Conservation (phyloP, 2,797 vertebrate species). For the Schizothorax lantsangensis region DNA sequence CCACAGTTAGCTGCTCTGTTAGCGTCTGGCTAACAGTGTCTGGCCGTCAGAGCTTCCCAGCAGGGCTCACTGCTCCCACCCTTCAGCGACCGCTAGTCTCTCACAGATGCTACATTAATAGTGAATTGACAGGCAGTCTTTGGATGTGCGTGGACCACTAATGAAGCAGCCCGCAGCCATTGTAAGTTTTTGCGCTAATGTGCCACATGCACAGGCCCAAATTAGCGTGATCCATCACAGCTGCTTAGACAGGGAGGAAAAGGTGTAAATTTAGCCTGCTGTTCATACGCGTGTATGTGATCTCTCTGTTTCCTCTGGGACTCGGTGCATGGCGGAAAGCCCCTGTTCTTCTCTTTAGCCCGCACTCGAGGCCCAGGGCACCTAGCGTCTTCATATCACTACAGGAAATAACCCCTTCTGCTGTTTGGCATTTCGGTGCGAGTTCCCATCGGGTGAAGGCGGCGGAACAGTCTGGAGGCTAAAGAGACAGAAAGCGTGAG, state of each 20-base stretch:
- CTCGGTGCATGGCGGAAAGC: constrained; percentile 6
- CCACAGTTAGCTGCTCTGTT: constrained; percentile 49
- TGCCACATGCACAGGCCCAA: constrained; percentile 33
- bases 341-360: constrained; percentile 44
- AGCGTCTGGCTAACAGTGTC: constrained; percentile 44
- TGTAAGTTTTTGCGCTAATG: constrained; percentile 31
- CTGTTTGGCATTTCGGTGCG: constrained; percentile 74
- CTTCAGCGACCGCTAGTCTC: constrained; percentile 47
- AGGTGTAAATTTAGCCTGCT: constrained; percentile 37
- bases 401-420: constrained; percentile 69
- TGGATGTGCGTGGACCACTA: constrained; percentile 74
- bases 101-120: constrained; percentile 81
- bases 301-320: background rate
- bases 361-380: constrained; percentile 52
- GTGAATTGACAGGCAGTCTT: constrained; percentile 75
- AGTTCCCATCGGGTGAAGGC: constrained; percentile 68
- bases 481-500: constrained; percentile 34
- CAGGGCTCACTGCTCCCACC: constrained; percentile 51
- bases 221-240: constrained; percentile 33
- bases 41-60: constrained; percentile 45
- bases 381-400: constrained; percentile 52
- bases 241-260: constrained; percentile 16
- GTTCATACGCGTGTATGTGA: constrained; percentile 9
- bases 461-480: constrained; percentile 58
- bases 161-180: constrained; percentile 74